A percentile compares a stretch with the other conserved stretches of the same genome.
Evolutionary conservation across 2,797 vertebrate genomes (phyloP).

Genomic region (Bucorvus abyssinicus): DNA sequence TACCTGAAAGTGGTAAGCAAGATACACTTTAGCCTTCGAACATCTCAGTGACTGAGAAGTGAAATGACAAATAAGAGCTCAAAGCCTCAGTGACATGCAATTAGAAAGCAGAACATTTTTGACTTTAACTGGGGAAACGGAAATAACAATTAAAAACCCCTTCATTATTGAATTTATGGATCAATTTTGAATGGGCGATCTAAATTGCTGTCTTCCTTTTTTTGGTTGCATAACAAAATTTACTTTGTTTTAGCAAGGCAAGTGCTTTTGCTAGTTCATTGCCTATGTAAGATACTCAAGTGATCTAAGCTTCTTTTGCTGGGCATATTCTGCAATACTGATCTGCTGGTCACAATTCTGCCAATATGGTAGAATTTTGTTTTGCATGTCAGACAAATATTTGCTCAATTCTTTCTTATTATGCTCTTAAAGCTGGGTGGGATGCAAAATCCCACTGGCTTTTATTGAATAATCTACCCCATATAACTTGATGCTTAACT

Average conservation of each 20-base stretch:
- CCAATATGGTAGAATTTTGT: background rate
- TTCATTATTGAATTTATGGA: background rate
- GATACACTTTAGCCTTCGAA: slow-evolving; percentile 26
- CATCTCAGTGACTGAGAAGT: background rate
- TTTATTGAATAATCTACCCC: background rate
- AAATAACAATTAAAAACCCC: background rate
- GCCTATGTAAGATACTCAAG: background rate
- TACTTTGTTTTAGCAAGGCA: background rate
- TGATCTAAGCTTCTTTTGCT: background rate
- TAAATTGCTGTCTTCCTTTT: background rate
- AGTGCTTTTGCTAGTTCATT: background rate
- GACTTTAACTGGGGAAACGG: background rate
- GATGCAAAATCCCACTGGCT: background rate
- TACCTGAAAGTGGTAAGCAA: slow-evolving; percentile 24
- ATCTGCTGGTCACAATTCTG: background rate
- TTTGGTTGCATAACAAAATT: background rate
- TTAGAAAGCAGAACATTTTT: background rate
- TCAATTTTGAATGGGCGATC: background rate
- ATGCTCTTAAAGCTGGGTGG: background rate
- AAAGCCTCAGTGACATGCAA: background rate
- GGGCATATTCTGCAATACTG: background rate
- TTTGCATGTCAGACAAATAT: background rate
- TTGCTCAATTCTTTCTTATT: background rate
- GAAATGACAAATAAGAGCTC: background rate
- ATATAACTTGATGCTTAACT: background rate